phyloP scores from a whole-genome alignment of 2,888 invertebrate species.

The Drosophila nigricruria region DNA sequence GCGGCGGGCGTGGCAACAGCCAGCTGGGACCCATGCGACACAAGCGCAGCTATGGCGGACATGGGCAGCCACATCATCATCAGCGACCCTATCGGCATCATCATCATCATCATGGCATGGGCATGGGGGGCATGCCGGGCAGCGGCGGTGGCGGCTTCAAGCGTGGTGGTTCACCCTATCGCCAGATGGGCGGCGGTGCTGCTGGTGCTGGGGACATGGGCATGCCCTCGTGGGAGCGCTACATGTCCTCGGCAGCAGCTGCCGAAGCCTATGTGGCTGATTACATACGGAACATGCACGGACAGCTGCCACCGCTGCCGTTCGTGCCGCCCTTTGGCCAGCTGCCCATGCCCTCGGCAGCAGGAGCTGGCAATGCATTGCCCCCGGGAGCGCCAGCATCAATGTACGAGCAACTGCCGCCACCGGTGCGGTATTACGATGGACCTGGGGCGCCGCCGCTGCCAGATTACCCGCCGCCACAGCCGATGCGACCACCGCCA shows the following conservation, averaged over 20 bases:
- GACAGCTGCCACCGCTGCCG: slow-evolving; percentile 93
- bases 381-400: slow-evolving; percentile 81
- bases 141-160: slow-evolving; percentile 74
- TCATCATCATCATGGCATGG: slow-evolving; percentile 81
- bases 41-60: slow-evolving; percentile 79
- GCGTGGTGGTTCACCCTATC: slow-evolving; percentile 80
- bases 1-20: slow-evolving; percentile 82
- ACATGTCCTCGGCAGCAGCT: slow-evolving; percentile 88
- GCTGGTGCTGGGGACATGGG: slow-evolving; percentile 87
- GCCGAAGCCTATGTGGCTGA: slow-evolving; percentile 96
- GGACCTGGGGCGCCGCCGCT: slow-evolving; percentile 87
- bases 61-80: slow-evolving; percentile 84
- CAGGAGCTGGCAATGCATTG: slow-evolving; percentile 85
- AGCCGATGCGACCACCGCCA: slow-evolving; percentile 85
- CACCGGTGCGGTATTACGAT: slow-evolving; percentile 94
- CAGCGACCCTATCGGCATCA: slow-evolving; percentile 86
- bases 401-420: slow-evolving; percentile 88
- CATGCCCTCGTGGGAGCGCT: slow-evolving; percentile 88
- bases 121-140: slow-evolving; percentile 66
- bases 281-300: slow-evolving; percentile 95
- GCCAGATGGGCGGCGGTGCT: slow-evolving; percentile 70
- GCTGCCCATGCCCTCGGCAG: slow-evolving; percentile 90
- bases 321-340: slow-evolving; percentile 90
- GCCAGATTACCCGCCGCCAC: slow-evolving; percentile 90
- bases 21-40: slow-evolving; percentile 73